Conservation (phyloP, 2,888 invertebrate species). For the Lithophane socia region DNA sequence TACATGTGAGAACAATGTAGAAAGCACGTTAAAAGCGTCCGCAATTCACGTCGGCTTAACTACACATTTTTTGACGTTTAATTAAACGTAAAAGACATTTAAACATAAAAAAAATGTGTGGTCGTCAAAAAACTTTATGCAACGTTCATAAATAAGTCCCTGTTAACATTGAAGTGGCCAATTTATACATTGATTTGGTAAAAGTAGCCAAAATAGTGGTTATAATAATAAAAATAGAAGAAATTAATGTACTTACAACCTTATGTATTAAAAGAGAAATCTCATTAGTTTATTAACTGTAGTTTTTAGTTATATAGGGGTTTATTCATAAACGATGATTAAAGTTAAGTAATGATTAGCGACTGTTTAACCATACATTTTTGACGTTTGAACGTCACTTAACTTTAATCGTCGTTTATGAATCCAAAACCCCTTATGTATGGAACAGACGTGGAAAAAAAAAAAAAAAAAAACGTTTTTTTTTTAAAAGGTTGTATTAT, state of each 20-base stretch:
- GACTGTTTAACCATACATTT: too few species aligned
- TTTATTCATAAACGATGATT: too few species aligned
- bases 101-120: too few species aligned
- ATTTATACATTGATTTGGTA: not conserved
- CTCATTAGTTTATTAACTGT: slow-evolving; percentile 55
- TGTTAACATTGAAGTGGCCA: not conserved
- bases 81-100: too few species aligned
- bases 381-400: too few species aligned
- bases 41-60: not conserved
- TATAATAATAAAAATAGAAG: slow-evolving; percentile 8
- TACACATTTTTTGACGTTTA: not conserved
- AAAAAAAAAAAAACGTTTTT: too few species aligned
- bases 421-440: too few species aligned
- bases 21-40: too few species aligned
- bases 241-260: slow-evolving; percentile 58
- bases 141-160: not conserved
- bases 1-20: too few species aligned
- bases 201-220: not conserved
- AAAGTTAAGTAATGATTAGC: too few species aligned
- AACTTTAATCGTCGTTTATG: too few species aligned
- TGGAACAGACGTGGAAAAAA: not conserved
- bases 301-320: slow-evolving; percentile 27
- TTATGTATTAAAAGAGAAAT: slow-evolving; percentile 54
- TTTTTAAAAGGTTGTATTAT: not conserved
- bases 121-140: too few species aligned